Conservation (phyloP, 2,888 invertebrate genomes). For the Sicus ferrugineus region DNA sequence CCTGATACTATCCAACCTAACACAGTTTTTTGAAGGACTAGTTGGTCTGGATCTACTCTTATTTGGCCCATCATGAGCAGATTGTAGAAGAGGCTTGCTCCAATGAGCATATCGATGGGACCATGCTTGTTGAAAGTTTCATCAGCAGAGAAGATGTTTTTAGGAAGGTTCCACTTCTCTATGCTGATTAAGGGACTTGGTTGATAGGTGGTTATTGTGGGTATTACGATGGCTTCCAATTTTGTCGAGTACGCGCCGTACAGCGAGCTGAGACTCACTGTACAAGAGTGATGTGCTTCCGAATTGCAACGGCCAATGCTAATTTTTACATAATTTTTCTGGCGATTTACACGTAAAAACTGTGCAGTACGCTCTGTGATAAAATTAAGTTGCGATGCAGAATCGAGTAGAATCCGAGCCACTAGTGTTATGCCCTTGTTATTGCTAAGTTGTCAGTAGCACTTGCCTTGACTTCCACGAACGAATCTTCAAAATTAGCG, state of each 20-base stretch:
- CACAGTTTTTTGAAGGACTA: constrained; percentile 30
- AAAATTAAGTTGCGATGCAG: neutral
- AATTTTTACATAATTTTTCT: constrained; percentile 2
- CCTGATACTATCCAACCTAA: constrained; percentile 34
- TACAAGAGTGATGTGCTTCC: no score
- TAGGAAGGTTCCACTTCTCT: neutral
- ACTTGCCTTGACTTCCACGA: no score
- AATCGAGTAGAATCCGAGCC: no score
- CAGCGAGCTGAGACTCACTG: neutral
- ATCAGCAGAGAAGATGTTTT: neutral
- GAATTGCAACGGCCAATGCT: neutral
- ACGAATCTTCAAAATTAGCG: no score
- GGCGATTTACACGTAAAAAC: neutral
- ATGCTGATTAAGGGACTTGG: neutral
- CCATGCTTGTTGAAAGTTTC: constrained; percentile 21
- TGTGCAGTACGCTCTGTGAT: neutral
- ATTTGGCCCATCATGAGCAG: constrained; percentile 24
- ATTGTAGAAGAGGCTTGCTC: constrained; percentile 27
- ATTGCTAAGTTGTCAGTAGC: no score
- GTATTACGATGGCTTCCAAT: neutral
- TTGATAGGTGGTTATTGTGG: neutral
- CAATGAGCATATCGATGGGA: no score
- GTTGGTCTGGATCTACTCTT: constrained; percentile 8
- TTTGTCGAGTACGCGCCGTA: neutral
- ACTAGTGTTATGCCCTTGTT: no score